These are phyloP conservation scores for Coenonympha arcania DNA, from an alignment of 2,888 invertebrate genomes.

Conservation along the genomic window DNA sequence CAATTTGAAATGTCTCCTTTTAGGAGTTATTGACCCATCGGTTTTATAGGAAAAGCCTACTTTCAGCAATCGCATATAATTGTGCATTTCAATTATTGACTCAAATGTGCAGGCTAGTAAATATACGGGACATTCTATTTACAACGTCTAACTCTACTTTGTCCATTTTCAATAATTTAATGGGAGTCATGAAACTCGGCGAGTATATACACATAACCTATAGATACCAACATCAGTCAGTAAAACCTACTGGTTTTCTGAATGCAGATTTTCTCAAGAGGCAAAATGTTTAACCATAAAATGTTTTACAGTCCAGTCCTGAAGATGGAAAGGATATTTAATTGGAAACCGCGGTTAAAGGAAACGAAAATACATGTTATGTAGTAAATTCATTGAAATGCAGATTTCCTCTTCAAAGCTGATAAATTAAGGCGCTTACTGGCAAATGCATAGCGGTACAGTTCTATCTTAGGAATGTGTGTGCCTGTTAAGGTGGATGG, in stretches of 20 bases:
- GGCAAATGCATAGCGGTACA: slow-evolving; percentile 20
- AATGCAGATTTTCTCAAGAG: neutral
- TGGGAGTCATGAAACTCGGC: neutral
- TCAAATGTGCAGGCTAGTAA: too few species aligned
- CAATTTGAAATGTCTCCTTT: too few species aligned
- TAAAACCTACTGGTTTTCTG: too few species aligned
- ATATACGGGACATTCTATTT: too few species aligned
- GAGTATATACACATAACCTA: neutral
- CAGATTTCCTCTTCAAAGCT: slow-evolving; percentile 14
- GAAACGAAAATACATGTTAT: slow-evolving; percentile 11
- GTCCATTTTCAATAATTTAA: too few species aligned
- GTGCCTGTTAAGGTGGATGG: slow-evolving; percentile 20
- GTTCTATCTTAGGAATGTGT: slow-evolving; percentile 24
- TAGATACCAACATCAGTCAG: neutral
- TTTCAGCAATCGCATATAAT: too few species aligned
- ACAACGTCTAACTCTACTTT: too few species aligned
- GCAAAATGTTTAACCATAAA: slow-evolving; percentile 34
- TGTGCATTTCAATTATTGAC: too few species aligned
- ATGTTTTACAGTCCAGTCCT: neutral
- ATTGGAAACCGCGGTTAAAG: slow-evolving; percentile 3
- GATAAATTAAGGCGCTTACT: slow-evolving; percentile 21
- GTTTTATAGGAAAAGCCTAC: too few species aligned
- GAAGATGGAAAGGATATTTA: slow-evolving; percentile 6
- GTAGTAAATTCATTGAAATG: slow-evolving; percentile 9
- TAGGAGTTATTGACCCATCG: too few species aligned